A percentile compares a stretch with the other conserved stretches of the same genome.
phyloP scores from a whole-genome alignment of 2,888 invertebrate genomes.

The Bhutanitis thaidina region DNA sequence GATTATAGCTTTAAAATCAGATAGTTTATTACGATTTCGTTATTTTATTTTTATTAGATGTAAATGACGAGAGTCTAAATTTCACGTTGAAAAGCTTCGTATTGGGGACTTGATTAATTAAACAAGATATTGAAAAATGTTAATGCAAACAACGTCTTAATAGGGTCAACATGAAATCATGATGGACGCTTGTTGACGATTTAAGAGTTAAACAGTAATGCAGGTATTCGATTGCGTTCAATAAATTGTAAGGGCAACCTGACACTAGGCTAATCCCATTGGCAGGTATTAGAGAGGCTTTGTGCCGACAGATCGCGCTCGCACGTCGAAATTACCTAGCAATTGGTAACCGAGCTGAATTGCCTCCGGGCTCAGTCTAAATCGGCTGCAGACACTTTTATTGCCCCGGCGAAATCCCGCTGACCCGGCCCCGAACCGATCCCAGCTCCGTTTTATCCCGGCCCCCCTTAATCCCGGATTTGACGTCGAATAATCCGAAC shows the following conservation, averaged over 20 bases:
- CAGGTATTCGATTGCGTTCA: slow-evolving; percentile 57
- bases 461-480: slow-evolving; percentile 77
- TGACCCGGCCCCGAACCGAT: slow-evolving; percentile 70
- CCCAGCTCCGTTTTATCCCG: slow-evolving; percentile 70
- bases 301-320: slow-evolving; percentile 75
- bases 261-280: slow-evolving; percentile 76
- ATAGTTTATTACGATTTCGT: too few species aligned
- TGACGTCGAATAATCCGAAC: slow-evolving; percentile 82
- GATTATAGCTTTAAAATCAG: too few species aligned
- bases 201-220: slow-evolving; percentile 35
- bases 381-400: slow-evolving; percentile 81
- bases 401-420: slow-evolving; percentile 75
- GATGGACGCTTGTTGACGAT: slow-evolving; percentile 1
- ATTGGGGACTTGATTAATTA: too few species aligned
- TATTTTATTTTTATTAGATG: too few species aligned
- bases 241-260: slow-evolving; percentile 70
- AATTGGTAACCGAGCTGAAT: slow-evolving; percentile 75
- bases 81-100: too few species aligned
- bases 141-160: too few species aligned
- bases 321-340: slow-evolving; percentile 76
- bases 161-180: not conserved
- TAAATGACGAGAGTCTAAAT: too few species aligned
- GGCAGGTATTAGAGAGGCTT: slow-evolving; percentile 76
- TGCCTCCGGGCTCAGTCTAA: slow-evolving; percentile 74
- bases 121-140: too few species aligned